Base-by-base conservation (phyloP, 2,797 vertebrate genomes). In the Muraenolepis orangiensis region DNA sequence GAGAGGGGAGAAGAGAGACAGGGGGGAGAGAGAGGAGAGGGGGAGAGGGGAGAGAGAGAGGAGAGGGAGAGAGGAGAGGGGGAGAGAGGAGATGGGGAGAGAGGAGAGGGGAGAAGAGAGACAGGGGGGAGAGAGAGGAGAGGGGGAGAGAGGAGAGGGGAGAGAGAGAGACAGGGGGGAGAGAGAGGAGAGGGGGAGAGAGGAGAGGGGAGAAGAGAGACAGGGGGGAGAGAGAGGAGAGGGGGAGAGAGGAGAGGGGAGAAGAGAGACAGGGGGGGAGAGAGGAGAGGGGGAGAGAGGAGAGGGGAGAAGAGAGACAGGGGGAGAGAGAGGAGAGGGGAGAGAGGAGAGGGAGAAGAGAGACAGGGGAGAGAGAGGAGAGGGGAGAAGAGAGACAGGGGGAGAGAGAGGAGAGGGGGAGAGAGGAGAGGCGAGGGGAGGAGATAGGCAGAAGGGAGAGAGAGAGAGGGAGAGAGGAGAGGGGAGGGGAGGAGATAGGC, bases 361-460 rank as follows among this genome's bases (percentile, higher is more conserved):
- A 71, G 36, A 16, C 66, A 77, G 76, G 69, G 38, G 73, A 73
- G 75, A 80, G 75, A 75, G 77, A 75, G 82, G 80, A 78, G 69
- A 74, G 78, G 42, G 79, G 76, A 2, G 34, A 78, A n/a, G n/a
- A n/a, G n/a, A n/a, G n/a, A n/a, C n/a, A n/a, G n/a, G n/a, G n/a
- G n/a, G n/a, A n/a, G n/a, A n/a, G n/a, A n/a, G n/a, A n/a, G n/a
- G 81, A 23, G n/a, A 86, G 70, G 76, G 83, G 80, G 66, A 79
- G 69, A 68, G 77, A 76, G 76, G 71, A 20, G 71, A 26, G n/a
- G n/a, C n/a, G n/a, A 85, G 16, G 74, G 51, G 78, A 76, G 42
- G 80, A 73, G 31, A 79, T 16, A 73, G 0, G 94, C 90, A 66
- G 93, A 94, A 92, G 93, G 88, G 92, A 91, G 1, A 94, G 93